Conservation (phyloP, 2,888 invertebrate genomes). For the Gari tellinella region DNA sequence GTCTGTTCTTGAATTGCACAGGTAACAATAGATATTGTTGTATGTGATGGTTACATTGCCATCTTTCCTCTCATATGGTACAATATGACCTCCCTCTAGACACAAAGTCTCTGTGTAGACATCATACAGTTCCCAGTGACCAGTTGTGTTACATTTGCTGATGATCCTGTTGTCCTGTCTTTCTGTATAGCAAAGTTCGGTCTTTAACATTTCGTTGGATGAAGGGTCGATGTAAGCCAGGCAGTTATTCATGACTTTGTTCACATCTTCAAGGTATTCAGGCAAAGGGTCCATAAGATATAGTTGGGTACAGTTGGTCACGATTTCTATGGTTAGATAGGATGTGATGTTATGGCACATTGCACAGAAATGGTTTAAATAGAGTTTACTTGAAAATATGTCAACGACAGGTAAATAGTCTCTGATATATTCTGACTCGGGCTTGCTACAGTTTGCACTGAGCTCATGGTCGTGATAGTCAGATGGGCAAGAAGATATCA, state of each 20-base stretch:
- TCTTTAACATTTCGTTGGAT: not conserved
- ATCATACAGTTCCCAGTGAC: slow-evolving; percentile 7
- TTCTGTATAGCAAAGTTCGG: not conserved
- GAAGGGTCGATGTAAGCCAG: slow-evolving; percentile 6
- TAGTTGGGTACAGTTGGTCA: slow-evolving; percentile 24
- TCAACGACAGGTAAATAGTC: slow-evolving; percentile 23
- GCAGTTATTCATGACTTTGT: slow-evolving; percentile 1
- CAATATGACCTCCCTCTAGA: slow-evolving; percentile 9
- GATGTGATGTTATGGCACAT: slow-evolving; percentile 8
- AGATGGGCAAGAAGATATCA: slow-evolving; percentile 17
- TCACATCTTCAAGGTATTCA: not conserved
- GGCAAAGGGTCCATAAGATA: slow-evolving; percentile 10
- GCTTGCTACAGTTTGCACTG: slow-evolving; percentile 5
- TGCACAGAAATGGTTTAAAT: slow-evolving; percentile 30
- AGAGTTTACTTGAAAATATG: not conserved
- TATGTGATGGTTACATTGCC: not conserved
- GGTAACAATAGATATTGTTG: slow-evolving; percentile 38
- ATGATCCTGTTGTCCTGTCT: not conserved
- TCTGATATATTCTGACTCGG: not conserved
- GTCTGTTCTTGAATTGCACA: slow-evolving; percentile 10
- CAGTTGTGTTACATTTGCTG: slow-evolving; percentile 24
- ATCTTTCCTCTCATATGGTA: not conserved
- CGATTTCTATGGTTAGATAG: not conserved
- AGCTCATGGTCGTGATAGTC: not conserved
- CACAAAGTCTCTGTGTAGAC: slow-evolving; percentile 1